Percentiles rank a stretch among this genome's conserved stretches.
Conservation (phyloP, 2,113 vertebrate species). For the Ancistrus triradiatus region DNA sequence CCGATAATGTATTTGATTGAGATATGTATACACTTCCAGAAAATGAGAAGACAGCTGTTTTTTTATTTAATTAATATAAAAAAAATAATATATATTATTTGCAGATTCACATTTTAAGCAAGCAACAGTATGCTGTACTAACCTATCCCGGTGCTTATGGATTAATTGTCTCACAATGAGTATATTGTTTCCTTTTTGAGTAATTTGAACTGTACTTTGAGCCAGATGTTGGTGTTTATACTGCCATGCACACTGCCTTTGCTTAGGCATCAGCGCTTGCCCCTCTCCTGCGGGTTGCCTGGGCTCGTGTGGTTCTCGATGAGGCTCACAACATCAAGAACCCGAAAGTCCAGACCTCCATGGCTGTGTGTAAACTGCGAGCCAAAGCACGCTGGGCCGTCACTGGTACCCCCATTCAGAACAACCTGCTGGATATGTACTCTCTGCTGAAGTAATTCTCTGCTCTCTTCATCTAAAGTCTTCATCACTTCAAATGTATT, state of each 20-base stretch:
- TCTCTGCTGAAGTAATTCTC: slow-evolving; percentile 85
- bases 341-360: slow-evolving; percentile 84
- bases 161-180: no score
- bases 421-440: slow-evolving; percentile 95
- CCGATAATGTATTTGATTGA: no score
- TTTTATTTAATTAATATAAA: no score
- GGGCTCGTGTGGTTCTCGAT: slow-evolving; percentile 87
- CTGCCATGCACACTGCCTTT: slow-evolving; percentile 31
- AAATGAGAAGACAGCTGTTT: no score
- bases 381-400: slow-evolving; percentile 86
- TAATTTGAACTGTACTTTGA: neutral
- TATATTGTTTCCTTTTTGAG: no score
- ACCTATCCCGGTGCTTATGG: no score
- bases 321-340: slow-evolving; percentile 96
- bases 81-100: no score
- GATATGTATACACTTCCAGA: no score
- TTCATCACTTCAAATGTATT: neutral
- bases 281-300: slow-evolving; percentile 76
- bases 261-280: slow-evolving; percentile 43
- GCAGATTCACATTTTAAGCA: no score
- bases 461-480: neutral
- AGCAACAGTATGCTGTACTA: no score
- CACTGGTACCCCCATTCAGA: slow-evolving; percentile 93
- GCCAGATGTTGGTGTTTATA: neutral
- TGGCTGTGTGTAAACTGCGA: slow-evolving; percentile 83